Evolutionary conservation across 2,797 vertebrate genomes (phyloP).

Genomic region (Pseudomugil gertrudae): DNA sequence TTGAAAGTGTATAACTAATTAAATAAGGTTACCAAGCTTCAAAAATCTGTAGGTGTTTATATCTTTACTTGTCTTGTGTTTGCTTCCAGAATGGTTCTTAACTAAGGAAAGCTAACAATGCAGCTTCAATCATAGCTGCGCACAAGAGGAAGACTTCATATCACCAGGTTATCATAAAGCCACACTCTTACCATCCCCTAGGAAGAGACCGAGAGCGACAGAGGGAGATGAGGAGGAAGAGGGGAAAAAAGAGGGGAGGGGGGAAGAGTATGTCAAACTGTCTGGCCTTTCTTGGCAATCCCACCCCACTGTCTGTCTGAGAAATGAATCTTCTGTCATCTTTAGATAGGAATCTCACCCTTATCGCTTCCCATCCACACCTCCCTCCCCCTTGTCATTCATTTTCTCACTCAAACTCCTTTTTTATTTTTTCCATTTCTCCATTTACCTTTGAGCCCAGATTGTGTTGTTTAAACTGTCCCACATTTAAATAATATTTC

Average conservation of each 20-base stretch:
- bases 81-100: slow-evolving; percentile 30
- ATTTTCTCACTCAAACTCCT: slow-evolving; percentile 12
- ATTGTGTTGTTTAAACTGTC: slow-evolving; percentile 5
- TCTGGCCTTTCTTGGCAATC: slow-evolving; percentile 68
- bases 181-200: slow-evolving; percentile 35
- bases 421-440: neutral
- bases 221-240: slow-evolving; percentile 12
- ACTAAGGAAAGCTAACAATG: slow-evolving; percentile 26
- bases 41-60: slow-evolving; percentile 18
- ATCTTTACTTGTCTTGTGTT: slow-evolving; percentile 23
- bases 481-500: slow-evolving; percentile 21
- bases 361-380: slow-evolving; percentile 47
- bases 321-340: slow-evolving; percentile 76
- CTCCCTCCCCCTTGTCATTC: slow-evolving; percentile 5
- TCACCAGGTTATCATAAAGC: slow-evolving; percentile 63
- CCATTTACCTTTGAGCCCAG: neutral
- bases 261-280: slow-evolving; percentile 70
- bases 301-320: slow-evolving; percentile 60
- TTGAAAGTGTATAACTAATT: neutral
- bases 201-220: slow-evolving; percentile 37
- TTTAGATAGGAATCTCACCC: slow-evolving; percentile 67
- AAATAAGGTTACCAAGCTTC: slow-evolving; percentile 9
- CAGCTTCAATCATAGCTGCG: slow-evolving; percentile 52
- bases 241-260: neutral
- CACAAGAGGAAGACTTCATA: slow-evolving; percentile 45